phyloP scores from a whole-genome alignment of 2,797 vertebrate genomes.

The Chaunax sp. region DNA sequence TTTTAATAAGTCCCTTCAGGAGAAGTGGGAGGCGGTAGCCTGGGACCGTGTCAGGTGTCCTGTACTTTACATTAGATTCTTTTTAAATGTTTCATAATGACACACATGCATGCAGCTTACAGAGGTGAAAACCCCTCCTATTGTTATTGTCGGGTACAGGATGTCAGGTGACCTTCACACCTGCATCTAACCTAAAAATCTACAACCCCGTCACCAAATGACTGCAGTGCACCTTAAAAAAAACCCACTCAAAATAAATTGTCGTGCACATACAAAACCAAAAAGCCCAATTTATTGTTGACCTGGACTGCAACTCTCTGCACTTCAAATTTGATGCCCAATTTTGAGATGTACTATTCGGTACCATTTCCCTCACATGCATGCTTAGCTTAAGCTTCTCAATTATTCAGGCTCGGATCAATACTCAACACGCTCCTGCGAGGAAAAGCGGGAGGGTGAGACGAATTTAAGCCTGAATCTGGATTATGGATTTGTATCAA shows the following conservation, averaged over 20 bases:
- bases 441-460: conserved; percentile 66
- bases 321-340: conserved; percentile 65
- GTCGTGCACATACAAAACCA: conserved; percentile 18
- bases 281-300: conserved; percentile 54
- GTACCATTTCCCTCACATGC: conserved; percentile 77
- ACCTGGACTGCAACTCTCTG: conserved; percentile 38
- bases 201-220: background rate
- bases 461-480: conserved; percentile 67
- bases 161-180: background rate
- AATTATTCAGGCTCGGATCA: conserved; percentile 85
- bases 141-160: conserved; percentile 6
- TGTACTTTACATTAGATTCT: conserved; percentile 64
- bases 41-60: conserved; percentile 65
- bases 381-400: conserved; percentile 79
- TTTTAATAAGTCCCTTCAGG: conserved; percentile 84
- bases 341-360: conserved; percentile 74
- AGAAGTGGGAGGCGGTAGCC: conserved; percentile 64
- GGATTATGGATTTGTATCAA: conserved; percentile 85
- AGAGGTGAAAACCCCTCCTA: conserved; percentile 6
- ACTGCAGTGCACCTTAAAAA: conserved; percentile 8
- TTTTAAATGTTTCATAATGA: conserved; percentile 63
- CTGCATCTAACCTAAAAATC: background rate
- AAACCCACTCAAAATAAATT: background rate
- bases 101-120: conserved; percentile 34
- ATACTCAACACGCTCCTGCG: conserved; percentile 77